phyloP scores from a whole-genome alignment of 2,113 vertebrate species.

The Eira barbara region DNA sequence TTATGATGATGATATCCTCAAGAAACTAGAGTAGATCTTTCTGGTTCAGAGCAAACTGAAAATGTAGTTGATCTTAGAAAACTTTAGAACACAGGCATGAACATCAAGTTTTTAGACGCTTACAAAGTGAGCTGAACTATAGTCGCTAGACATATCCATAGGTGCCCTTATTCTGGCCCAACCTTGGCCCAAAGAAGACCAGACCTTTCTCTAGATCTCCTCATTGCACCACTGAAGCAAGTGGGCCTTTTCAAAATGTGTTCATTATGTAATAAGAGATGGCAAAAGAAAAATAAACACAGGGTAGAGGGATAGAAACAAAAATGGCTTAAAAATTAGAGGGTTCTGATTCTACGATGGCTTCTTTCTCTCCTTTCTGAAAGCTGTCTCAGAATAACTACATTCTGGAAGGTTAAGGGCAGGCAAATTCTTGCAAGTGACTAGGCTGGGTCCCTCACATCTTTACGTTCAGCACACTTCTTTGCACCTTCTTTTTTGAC shows the following conservation, averaged over 20 bases:
- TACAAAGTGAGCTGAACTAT: neutral
- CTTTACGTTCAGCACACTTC: neutral
- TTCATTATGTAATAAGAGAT: neutral
- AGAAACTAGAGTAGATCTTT: neutral
- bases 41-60: neutral
- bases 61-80: neutral
- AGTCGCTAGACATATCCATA: neutral
- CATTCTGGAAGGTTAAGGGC: neutral
- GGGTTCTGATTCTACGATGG: neutral
- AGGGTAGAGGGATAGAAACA: neutral
- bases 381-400: neutral
- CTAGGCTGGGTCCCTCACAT: neutral
- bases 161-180: neutral
- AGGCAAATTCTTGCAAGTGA: neutral
- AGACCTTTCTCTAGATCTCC: neutral
- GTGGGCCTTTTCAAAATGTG: neutral
- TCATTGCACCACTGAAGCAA: neutral
- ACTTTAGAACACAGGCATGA: neutral
- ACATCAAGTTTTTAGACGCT: neutral
- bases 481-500: neutral
- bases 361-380: neutral
- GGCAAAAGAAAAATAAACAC: slow-evolving; percentile 35
- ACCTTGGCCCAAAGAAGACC: neutral
- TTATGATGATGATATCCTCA: neutral
- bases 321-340: neutral